Base-by-base conservation (phyloP, 2,113 vertebrate genomes). In the Sarotherodon lohbergeri region DNA sequence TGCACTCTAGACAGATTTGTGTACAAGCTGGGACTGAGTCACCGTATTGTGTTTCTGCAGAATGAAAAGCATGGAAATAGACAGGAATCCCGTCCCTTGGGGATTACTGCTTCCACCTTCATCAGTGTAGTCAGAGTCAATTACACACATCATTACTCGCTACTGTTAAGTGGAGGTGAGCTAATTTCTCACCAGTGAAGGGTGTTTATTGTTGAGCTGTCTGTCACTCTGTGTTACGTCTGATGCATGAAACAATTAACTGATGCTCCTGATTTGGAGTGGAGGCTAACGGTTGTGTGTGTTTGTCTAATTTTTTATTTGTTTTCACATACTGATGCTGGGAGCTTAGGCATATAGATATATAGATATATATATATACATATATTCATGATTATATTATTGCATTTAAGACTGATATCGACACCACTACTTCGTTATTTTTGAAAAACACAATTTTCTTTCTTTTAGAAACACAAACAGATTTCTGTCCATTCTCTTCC, bases 61-160 rank as follows among this genome's bases (percentile, higher is more conserved):
- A 59, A 86, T 91, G 80, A 83, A 80, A 52, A 80, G 24, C 91
- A 83, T 43, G 80, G 80, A 88, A 52, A 80, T 24, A 82, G 88
- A 86, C 80, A 86, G 90, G 86, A 90, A 89, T 87, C 88, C 66
- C 19, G 2, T 83, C 91, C 85, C 68, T 34, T 4, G 61, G 91
- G 91, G 89, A 95, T 93, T 90, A 89, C 88, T 41, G 57, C 85
- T 56, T 52, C 80, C 87, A 41, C 87, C 80, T 90, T 92, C 86
- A 91, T 93, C 86, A 93, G 43, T 71, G 83, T 88, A 91, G 93
- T 93, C 92, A 85, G 91, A 90, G 86, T 90, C 90, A 93, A 96
- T 96, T 95, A 95, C 92, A 94, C 93, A 93, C 92, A 92, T 92
- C 91, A 89, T 91, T 94, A 92, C 89, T 82, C 50, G 81, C 89